These are phyloP conservation scores for Nebria brevicollis DNA, from an alignment of 2,888 invertebrate species.

Conservation along the genomic window DNA sequence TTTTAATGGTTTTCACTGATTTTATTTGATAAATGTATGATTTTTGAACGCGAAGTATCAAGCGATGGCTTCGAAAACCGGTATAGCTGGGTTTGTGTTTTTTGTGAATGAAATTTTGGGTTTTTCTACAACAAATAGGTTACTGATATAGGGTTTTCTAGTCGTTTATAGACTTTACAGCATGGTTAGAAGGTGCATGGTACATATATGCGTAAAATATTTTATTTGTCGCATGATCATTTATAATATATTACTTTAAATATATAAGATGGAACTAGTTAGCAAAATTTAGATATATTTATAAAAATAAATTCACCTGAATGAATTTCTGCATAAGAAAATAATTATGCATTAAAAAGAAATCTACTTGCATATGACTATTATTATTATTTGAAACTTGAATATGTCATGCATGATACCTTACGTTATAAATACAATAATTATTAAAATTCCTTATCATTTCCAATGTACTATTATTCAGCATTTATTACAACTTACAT, in stretches of 20 bases:
- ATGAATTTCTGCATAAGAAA: too few relatives aligned
- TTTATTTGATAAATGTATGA: conserved; percentile 17
- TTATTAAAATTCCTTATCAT: background rate
- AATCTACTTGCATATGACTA: too few relatives aligned
- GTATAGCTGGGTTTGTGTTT: background rate
- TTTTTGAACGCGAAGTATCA: background rate
- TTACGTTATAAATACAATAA: background rate
- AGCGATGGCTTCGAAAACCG: conserved; percentile 14
- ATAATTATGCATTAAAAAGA: too few relatives aligned
- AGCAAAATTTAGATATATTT: too few relatives aligned
- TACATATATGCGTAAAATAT: too few relatives aligned
- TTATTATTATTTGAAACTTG: background rate
- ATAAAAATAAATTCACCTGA: too few relatives aligned
- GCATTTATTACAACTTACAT: background rate
- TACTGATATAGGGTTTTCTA: background rate
- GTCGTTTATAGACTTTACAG: background rate
- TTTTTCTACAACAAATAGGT: background rate
- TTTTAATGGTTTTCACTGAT: background rate
- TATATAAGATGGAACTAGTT: too few relatives aligned
- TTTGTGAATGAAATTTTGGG: background rate
- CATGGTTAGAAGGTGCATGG: background rate
- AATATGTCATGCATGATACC: background rate
- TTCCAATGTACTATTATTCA: background rate
- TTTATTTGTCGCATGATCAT: too few relatives aligned
- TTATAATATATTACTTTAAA: too few relatives aligned